A percentile compares a stretch with the other conserved stretches of the same genome.
phyloP scores from a whole-genome alignment of 2,797 vertebrate genomes.

The Enteromius thamalakanensis region DNA sequence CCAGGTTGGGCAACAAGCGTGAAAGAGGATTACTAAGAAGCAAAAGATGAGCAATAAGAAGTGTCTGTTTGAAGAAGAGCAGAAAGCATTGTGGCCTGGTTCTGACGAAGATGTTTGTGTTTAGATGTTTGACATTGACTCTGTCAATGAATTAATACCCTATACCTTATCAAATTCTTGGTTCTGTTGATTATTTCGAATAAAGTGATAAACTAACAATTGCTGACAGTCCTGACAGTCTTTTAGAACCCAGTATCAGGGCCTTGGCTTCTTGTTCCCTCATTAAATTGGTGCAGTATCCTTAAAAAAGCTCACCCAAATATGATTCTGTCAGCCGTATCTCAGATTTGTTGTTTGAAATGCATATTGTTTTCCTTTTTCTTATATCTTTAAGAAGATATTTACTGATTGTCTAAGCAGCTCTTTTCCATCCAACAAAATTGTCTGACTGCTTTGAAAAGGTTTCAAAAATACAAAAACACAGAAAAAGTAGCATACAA shows the following conservation, averaged over 20 bases:
- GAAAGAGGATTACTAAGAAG: slow-evolving; percentile 34
- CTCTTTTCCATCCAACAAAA: background rate
- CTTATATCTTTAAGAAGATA: background rate
- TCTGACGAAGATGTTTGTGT: slow-evolving; percentile 21
- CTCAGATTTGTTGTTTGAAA: slow-evolving; percentile 7
- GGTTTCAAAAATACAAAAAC: slow-evolving; percentile 6
- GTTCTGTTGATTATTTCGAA: slow-evolving; percentile 70
- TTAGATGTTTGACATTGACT: slow-evolving; percentile 8
- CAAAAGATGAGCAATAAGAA: background rate
- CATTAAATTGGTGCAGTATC: slow-evolving; percentile 22
- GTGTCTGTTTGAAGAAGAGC: slow-evolving; percentile 14
- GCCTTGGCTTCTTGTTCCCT: slow-evolving; percentile 29
- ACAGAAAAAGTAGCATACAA: background rate
- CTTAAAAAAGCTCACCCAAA: slow-evolving; percentile 13
- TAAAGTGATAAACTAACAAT: slow-evolving; percentile 31
- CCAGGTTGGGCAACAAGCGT: slow-evolving; percentile 22
- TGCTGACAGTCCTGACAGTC: slow-evolving; percentile 42
- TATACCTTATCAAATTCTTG: slow-evolving; percentile 70
- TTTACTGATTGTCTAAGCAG: background rate
- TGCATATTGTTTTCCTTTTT: slow-evolving; percentile 2
- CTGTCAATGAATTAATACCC: slow-evolving; percentile 7
- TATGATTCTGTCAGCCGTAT: background rate
- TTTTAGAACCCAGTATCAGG: slow-evolving; percentile 15
- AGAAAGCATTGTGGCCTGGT: slow-evolving; percentile 7
- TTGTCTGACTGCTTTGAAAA: background rate